phyloP scores from a whole-genome alignment of 2,113 vertebrate species.

The Nibea coibor region DNA sequence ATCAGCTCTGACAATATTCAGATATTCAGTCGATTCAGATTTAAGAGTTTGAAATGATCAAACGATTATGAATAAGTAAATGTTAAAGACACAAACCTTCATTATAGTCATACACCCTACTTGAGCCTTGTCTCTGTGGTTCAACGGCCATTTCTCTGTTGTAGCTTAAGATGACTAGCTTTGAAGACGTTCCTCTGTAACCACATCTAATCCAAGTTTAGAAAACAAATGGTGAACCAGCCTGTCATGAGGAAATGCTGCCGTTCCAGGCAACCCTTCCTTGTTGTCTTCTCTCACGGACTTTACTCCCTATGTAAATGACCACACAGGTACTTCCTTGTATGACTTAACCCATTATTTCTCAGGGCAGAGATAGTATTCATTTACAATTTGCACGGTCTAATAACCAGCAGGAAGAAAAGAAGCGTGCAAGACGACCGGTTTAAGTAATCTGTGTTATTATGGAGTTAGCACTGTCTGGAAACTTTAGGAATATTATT shows the following conservation, averaged over 20 bases:
- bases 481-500: background rate
- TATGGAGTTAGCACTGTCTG: background rate
- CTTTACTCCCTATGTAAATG: slow-evolving; percentile 74
- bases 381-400: background rate
- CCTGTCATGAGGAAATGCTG: slow-evolving; percentile 33
- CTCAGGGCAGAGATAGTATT: slow-evolving; percentile 9
- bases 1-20: background rate
- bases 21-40: background rate
- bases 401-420: background rate
- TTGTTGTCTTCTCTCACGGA: slow-evolving; percentile 58
- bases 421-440: background rate
- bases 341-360: slow-evolving; percentile 67
- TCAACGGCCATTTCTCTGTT: slow-evolving; percentile 47
- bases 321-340: slow-evolving; percentile 80
- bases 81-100: slow-evolving; percentile 38
- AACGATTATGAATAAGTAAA: background rate
- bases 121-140: slow-evolving; percentile 27
- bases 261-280: slow-evolving; percentile 28
- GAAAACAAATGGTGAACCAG: slow-evolving; percentile 24
- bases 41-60: background rate
- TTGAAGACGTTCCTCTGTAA: background rate
- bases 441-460: background rate
- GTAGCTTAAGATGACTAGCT: background rate
- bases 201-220: slow-evolving; percentile 1
- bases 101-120: background rate